These are phyloP conservation scores for Rhinogobio ventralis DNA, from an alignment of 2,797 vertebrate species.

Conservation along the genomic window DNA sequence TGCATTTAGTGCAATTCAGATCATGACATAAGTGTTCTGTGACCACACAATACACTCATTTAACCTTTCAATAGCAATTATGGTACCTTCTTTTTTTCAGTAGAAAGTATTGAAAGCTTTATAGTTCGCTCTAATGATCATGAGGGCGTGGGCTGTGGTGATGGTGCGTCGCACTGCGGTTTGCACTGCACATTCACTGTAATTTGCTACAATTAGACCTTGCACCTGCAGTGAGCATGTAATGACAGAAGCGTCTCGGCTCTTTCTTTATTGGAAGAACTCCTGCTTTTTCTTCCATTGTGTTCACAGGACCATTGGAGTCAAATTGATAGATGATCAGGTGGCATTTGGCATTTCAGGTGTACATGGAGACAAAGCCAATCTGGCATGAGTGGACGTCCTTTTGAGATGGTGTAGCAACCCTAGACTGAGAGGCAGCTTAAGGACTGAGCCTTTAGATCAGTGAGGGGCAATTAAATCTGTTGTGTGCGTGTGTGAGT, in stretches of 20 bases:
- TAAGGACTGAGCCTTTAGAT: constrained; percentile 67
- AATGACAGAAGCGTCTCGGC: neutral
- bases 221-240: constrained; percentile 28
- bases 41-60: neutral
- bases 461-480: constrained; percentile 47
- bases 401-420: constrained; percentile 69
- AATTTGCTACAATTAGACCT: constrained; percentile 38
- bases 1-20: neutral
- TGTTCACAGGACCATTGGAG: constrained; percentile 5
- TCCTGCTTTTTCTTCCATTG: constrained; percentile 6
- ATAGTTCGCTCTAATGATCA: neutral
- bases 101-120: neutral
- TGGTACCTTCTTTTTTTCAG: neutral
- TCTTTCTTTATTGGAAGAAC: constrained; percentile 12
- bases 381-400: constrained; percentile 56
- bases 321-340: constrained; percentile 13
- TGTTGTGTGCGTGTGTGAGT: constrained; percentile 15
- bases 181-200: constrained; percentile 1
- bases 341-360: constrained; percentile 15
- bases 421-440: constrained; percentile 57
- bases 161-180: neutral
- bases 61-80: constrained; percentile 16
- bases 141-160: neutral
- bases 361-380: constrained; percentile 63
- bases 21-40: neutral